These are phyloP conservation scores for Danionella cerebrum DNA, from an alignment of 2,113 vertebrate genomes.

Conservation along the genomic window DNA sequence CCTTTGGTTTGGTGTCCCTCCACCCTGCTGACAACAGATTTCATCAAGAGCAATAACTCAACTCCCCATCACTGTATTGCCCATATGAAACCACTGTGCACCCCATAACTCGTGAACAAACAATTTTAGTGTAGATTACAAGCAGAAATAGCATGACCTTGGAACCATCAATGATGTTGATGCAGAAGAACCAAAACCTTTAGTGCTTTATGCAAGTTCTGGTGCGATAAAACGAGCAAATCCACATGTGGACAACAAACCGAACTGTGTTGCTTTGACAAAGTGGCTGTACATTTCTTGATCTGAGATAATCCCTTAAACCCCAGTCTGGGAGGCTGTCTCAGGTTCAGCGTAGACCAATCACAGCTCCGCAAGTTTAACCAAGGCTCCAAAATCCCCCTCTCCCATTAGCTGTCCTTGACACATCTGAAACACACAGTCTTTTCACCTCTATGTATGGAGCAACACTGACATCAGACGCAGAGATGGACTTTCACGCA, in stretches of 20 bases:
- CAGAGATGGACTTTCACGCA: too few species aligned
- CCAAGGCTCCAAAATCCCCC: slow-evolving; percentile 31
- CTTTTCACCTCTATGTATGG: slow-evolving; percentile 37
- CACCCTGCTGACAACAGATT: slow-evolving; percentile 15
- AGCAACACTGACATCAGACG: slow-evolving; percentile 17
- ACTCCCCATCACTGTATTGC: background rate
- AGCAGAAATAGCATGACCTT: background rate
- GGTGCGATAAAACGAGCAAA: background rate
- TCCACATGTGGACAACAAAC: background rate
- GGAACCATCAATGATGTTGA: background rate
- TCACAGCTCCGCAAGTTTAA: slow-evolving; percentile 21
- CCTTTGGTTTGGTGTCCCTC: slow-evolving; percentile 27
- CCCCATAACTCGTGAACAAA: too few species aligned
- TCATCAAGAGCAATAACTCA: slow-evolving; percentile 2
- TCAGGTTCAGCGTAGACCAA: slow-evolving; percentile 37
- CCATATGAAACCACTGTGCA: too few species aligned
- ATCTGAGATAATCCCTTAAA: slow-evolving; percentile 38
- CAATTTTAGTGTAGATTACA: background rate
- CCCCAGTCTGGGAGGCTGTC: slow-evolving; percentile 25
- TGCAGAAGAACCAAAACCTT: background rate
- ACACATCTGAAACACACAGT: slow-evolving; percentile 24
- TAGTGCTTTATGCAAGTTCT: background rate
- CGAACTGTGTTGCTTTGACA: background rate
- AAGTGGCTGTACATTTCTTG: slow-evolving; percentile 22
- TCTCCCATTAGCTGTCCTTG: slow-evolving; percentile 49